phyloP scores from a whole-genome alignment of 2,113 vertebrate species.

The Cisticola juncidis region DNA sequence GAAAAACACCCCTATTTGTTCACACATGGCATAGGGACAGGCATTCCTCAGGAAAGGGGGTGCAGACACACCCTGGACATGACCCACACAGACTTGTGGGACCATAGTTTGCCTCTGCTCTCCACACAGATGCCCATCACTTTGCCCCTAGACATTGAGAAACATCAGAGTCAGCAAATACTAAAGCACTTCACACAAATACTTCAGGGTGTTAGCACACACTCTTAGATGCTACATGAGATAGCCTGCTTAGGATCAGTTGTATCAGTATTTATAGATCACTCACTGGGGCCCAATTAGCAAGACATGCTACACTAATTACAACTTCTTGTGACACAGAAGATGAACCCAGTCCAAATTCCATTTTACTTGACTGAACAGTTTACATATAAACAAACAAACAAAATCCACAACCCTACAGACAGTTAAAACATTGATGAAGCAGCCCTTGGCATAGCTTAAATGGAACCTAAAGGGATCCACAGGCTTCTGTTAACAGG shows the following conservation, averaged over 20 bases:
- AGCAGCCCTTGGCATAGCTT: background rate
- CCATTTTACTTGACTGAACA: background rate
- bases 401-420: background rate
- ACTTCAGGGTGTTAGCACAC: background rate
- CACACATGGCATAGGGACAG: fast-evolving
- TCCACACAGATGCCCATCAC: background rate
- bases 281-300: background rate
- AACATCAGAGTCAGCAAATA: background rate
- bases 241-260: background rate
- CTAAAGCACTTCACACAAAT: background rate
- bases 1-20: background rate
- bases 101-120: background rate
- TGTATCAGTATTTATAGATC: background rate
- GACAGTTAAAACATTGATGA: background rate
- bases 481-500: background rate
- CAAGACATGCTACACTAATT: background rate
- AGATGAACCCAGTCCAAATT: background rate
- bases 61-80: background rate
- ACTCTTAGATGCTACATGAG: background rate
- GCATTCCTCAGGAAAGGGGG: background rate
- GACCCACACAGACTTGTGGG: background rate
- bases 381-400: background rate
- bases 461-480: background rate
- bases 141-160: background rate
- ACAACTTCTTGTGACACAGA: background rate